Base-by-base conservation (phyloP, 2,113 vertebrate genomes). In the Caloenas nicobarica region DNA sequence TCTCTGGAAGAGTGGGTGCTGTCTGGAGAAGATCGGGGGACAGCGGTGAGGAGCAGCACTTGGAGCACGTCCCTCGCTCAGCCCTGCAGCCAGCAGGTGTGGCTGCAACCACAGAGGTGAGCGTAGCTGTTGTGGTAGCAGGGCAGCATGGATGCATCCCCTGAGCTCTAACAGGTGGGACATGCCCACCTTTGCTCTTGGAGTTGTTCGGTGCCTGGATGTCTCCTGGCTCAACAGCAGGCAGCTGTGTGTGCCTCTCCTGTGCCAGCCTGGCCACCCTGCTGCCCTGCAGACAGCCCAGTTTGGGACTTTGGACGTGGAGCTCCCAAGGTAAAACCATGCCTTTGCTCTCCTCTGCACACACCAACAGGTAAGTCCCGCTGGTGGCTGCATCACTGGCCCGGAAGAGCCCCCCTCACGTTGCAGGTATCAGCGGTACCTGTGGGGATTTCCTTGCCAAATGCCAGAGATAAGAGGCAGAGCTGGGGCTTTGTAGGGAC, bases 161-260 rank as follows among this genome's bases (percentile, higher is more conserved):
- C 44, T 33, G 33, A 77, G n/a, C 44, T 64, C 36, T 33, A 62
- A 11, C 54, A 19, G 18, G 21, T 0, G 7, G 53, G 46, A 25
- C 0, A 0, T 34, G 53, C 65, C 64, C 62, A 53, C 40, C 71
- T 92, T 73, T 72, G 48, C 57, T 48, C 36, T 10, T n/a, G 46
- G 40, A 71, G 58, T 26, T 28, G 16, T 50, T 48, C 11, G 1
- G 0, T n/a, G 29, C 0, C 1, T 25, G 62, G 68, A 33, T 1
- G 5, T 38, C 19, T 16, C n/a, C n/a, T 42, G 42, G 34, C 64
- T 58, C 13, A 2, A 15, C 0, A 4, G n/a, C 51, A 15, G 18
- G 51, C 54, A 46, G 40, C 58, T 40, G 28, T 16, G 23, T 9
- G 4, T 87, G 60, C 66, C 33, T 46, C n/a, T 33, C 8, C 9